These are phyloP conservation scores for Sycophaga agraensis DNA, from an alignment of 1,140 invertebrate genomes.

Conservation along the genomic window DNA sequence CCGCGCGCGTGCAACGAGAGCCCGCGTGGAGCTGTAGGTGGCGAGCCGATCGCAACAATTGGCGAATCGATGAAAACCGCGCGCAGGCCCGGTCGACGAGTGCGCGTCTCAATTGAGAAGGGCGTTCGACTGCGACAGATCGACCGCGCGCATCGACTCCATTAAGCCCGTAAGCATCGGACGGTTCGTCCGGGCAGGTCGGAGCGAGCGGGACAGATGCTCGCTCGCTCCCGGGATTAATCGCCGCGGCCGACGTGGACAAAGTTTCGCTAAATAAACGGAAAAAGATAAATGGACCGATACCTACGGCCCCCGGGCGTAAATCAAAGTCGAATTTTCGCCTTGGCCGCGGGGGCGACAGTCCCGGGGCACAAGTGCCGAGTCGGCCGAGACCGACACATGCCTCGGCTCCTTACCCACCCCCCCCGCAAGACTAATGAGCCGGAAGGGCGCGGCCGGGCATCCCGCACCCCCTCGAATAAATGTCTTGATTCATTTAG, in stretches of 20 bases:
- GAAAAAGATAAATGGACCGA: constrained; percentile 5
- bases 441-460: constrained; percentile 39
- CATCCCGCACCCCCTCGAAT: constrained; percentile 34
- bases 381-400: not conserved
- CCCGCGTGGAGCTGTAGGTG: too few relatives aligned
- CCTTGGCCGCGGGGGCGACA: not conserved
- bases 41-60: too few relatives aligned
- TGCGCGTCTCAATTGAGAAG: too few relatives aligned
- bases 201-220: not conserved
- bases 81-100: too few relatives aligned
- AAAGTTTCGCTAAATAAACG: not conserved
- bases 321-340: constrained; percentile 27
- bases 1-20: too few relatives aligned
- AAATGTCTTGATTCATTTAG: constrained; percentile 50
- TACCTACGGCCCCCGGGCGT: not conserved
- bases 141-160: too few relatives aligned
- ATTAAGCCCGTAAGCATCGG: too few relatives aligned
- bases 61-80: too few relatives aligned
- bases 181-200: too few relatives aligned
- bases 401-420: not conserved
- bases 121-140: too few relatives aligned
- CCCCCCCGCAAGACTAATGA: constrained; percentile 33
- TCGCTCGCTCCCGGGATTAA: too few relatives aligned
- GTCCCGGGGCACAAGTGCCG: not conserved
- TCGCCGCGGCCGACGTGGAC: too few relatives aligned